Evolutionary conservation across 1,140 invertebrate species (phyloP).

Genomic region (Nixonia krombeini): DNA sequence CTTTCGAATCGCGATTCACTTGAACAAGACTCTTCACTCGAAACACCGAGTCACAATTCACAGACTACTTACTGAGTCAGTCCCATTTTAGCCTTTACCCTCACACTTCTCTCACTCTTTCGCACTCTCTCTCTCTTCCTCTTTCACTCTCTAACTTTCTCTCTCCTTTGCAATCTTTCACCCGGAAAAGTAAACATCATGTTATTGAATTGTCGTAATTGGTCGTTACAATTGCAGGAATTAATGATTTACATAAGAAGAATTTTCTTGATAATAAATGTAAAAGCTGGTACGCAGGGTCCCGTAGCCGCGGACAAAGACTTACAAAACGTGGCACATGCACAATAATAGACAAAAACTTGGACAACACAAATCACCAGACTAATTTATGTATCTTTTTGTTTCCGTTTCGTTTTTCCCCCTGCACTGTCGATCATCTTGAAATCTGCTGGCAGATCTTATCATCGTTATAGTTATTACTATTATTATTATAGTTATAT

Average conservation of each 20-base stretch:
- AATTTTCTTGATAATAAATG: conserved; percentile 55
- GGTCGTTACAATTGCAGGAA: conserved; percentile 30
- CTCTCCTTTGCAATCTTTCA: conserved; percentile 13
- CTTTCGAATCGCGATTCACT: conserved; percentile 1
- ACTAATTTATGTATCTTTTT: conserved; percentile 47
- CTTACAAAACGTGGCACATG: conserved; percentile 69
- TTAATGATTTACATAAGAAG: conserved; percentile 24
- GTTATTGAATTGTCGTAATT: too few species aligned
- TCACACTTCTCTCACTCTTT: conserved; percentile 29
- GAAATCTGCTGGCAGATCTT: conserved; percentile 52
- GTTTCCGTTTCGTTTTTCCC: conserved; percentile 7
- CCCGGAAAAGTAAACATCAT: conserved; percentile 24
- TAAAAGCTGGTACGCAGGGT: conserved; percentile 65
- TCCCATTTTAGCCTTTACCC: too few species aligned
- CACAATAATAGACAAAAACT: conserved; percentile 69
- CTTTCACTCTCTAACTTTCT: conserved; percentile 13
- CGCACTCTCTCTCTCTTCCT: conserved; percentile 11
- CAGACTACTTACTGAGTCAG: conserved; percentile 46
- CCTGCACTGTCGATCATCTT: conserved; percentile 44
- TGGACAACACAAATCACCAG: conserved; percentile 67
- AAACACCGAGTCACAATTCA: conserved; percentile 19
- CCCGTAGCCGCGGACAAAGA: conserved; percentile 61
- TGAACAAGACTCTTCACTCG: not conserved
- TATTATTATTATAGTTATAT: conserved; percentile 60
- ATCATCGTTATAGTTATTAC: conserved; percentile 27